These are phyloP conservation scores for Melipona beecheii DNA, from an alignment of 2,888 invertebrate species.

Conservation along the genomic window DNA sequence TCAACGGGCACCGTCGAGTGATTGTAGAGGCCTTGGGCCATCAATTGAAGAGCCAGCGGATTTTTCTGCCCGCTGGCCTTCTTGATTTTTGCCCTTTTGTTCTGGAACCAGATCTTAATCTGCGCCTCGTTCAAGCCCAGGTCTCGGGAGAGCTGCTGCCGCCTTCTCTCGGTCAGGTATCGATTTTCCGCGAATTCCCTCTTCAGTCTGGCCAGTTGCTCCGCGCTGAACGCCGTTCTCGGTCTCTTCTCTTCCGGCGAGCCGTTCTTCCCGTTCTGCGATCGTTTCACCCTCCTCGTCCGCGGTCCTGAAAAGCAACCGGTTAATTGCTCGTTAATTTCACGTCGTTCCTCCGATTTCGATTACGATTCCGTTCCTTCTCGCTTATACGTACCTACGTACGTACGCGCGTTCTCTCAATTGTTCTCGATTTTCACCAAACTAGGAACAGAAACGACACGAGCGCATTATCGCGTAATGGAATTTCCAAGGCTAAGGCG, in stretches of 20 bases:
- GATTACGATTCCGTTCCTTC: neutral
- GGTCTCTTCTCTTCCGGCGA: constrained; percentile 94
- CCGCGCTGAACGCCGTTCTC: constrained; percentile 97
- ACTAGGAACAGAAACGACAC: neutral
- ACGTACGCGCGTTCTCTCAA: too few relatives aligned
- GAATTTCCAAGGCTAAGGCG: neutral
- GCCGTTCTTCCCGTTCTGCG: constrained; percentile 84
- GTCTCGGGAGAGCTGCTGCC: constrained; percentile 95
- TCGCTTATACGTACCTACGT: too few relatives aligned
- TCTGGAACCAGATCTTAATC: constrained; percentile 98
- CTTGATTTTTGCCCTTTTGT: constrained; percentile 98
- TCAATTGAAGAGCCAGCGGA: constrained; percentile 94
- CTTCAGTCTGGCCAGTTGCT: constrained; percentile 95
- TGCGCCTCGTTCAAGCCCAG: constrained; percentile 97
- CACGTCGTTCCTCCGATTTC: neutral
- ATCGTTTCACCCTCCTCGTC: constrained; percentile 85
- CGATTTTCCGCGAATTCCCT: constrained; percentile 97
- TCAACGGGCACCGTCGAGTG: constrained; percentile 91
- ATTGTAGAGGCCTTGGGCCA: constrained; percentile 97
- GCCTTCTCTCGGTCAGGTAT: constrained; percentile 95
- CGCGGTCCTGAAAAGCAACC: constrained; percentile 85
- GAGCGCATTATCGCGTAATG: constrained; percentile 14
- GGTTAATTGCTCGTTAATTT: constrained; percentile 37
- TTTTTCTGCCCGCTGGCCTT: constrained; percentile 94
- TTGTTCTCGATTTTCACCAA: neutral